These are phyloP conservation scores for Xiphophorus hellerii DNA, from an alignment of 2,113 vertebrate genomes.

Conservation along the genomic window DNA sequence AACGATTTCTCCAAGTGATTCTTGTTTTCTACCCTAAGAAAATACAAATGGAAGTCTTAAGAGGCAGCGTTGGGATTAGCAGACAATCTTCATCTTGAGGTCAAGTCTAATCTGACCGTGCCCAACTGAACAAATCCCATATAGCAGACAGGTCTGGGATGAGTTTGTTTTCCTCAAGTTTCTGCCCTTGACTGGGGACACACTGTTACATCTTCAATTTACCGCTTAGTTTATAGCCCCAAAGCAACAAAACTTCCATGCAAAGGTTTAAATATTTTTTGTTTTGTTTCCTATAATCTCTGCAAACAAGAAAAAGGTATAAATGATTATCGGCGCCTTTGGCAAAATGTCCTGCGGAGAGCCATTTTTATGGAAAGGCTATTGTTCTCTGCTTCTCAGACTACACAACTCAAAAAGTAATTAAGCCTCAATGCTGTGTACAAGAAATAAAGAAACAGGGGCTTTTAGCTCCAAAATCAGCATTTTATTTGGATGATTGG, in stretches of 20 bases:
- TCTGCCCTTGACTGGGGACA: conserved; percentile 44
- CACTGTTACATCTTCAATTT: conserved; percentile 15
- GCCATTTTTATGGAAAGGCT: conserved; percentile 14
- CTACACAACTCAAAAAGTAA: conserved; percentile 37
- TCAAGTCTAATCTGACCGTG: conserved; percentile 43
- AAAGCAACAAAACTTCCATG: conserved; percentile 18
- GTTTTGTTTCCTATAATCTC: conserved; percentile 1
- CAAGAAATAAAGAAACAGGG: conserved; percentile 72
- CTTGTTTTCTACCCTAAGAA: background rate
- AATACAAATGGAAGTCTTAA: background rate
- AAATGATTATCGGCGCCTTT: conserved; percentile 50
- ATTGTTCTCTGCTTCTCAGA: conserved; percentile 32
- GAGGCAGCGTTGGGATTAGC: conserved; percentile 1
- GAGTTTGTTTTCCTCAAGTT: conserved; percentile 34
- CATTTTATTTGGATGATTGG: conserved; percentile 98
- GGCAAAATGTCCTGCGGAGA: conserved; percentile 7
- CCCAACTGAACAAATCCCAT: conserved; percentile 26
- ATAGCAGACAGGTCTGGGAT: conserved; percentile 33
- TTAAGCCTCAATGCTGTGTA: conserved; percentile 51
- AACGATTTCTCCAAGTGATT: conserved; percentile 15
- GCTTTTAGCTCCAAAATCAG: conserved; percentile 96
- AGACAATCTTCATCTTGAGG: conserved; percentile 40
- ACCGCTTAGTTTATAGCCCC: conserved; percentile 19
- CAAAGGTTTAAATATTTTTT: background rate
- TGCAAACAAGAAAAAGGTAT: conserved; percentile 29